phyloP scores from a whole-genome alignment of 2,113 vertebrate genomes.

The Mus spicilegus region DNA sequence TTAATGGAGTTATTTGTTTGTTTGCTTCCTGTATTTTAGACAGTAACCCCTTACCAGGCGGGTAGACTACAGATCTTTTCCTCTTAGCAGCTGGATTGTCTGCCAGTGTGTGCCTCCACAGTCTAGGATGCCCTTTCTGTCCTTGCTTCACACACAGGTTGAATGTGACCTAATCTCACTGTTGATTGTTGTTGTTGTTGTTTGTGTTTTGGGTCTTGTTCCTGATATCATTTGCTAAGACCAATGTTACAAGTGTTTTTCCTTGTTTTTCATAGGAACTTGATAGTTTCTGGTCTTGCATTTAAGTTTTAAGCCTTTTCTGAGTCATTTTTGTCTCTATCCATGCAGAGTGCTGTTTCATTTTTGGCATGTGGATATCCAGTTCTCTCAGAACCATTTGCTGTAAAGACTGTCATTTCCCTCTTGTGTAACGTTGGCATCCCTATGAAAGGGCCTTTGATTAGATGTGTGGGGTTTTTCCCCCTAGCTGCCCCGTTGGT shows the following conservation, averaged over 20 bases:
- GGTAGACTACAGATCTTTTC: background rate
- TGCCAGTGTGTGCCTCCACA: constrained; percentile 2
- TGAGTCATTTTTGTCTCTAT: background rate
- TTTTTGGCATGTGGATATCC: background rate
- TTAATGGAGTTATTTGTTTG: background rate
- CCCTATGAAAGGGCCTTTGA: background rate
- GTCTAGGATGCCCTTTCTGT: background rate
- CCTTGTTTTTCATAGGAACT: background rate
- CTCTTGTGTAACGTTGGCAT: background rate
- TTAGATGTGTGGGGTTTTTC: background rate
- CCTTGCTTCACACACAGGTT: background rate
- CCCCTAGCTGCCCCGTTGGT: background rate
- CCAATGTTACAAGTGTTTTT: background rate
- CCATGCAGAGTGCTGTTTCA: background rate
- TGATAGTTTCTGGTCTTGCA: background rate
- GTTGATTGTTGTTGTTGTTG: background rate
- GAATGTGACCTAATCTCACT: background rate
- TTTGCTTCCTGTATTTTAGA: background rate
- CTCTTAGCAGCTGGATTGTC: background rate
- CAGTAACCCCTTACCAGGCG: background rate
- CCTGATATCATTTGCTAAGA: background rate
- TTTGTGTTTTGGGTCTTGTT: background rate
- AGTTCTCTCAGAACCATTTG: background rate
- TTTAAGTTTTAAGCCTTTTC: constrained; percentile 4
- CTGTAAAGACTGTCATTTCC: background rate